These are phyloP conservation scores for Cynopterus brachyotis DNA, from an alignment of 2,113 vertebrate species.

Conservation along the genomic window DNA sequence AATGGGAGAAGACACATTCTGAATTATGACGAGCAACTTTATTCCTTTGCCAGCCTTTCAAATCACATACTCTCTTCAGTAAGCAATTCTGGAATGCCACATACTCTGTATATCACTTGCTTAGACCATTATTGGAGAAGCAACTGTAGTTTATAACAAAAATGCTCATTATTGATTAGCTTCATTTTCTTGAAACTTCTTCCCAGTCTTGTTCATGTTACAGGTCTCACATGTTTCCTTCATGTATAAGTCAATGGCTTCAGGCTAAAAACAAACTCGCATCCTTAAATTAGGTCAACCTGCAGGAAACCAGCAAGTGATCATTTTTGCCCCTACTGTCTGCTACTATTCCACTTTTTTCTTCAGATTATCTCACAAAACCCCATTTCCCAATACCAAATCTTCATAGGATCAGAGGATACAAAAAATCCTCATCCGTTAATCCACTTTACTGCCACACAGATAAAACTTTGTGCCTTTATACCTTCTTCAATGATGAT, in stretches of 20 bases:
- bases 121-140: not conserved
- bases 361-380: not conserved
- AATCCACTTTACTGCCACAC: not conserved
- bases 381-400: no score
- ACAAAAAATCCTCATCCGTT: not conserved
- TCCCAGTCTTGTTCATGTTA: not conserved
- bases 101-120: not conserved
- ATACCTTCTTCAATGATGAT: not conserved
- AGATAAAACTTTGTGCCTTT: not conserved
- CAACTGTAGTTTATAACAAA: not conserved
- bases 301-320: not conserved
- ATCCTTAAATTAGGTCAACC: not conserved
- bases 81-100: not conserved
- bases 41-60: not conserved
- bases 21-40: not conserved
- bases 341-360: not conserved
- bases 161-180: not conserved
- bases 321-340: not conserved
- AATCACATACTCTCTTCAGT: fast-evolving
- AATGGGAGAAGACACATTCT: not conserved
- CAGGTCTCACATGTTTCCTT: not conserved
- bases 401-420: not conserved
- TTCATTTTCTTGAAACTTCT: not conserved
- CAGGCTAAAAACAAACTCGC: not conserved
- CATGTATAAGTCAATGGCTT: not conserved